Evolutionary conservation across 2,113 vertebrate species (phyloP).

Genomic region (Coturnix japonica): DNA sequence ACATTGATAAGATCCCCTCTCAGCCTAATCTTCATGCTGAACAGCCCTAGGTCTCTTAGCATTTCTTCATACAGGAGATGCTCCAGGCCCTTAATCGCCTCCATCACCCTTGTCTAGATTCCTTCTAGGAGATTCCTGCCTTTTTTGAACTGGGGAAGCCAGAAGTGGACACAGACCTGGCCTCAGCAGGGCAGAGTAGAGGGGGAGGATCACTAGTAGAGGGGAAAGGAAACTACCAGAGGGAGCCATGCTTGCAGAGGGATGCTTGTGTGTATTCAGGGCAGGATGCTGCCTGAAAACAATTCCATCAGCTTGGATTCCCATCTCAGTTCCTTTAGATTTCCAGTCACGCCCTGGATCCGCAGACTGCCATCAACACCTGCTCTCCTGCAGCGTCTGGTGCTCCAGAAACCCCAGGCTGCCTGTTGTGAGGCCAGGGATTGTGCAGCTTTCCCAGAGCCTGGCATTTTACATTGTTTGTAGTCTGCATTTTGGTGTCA

Average conservation of each 20-base stretch:
- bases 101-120: too few relatives aligned
- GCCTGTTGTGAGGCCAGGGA: fast-evolving
- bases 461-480: not conserved
- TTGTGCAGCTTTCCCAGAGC: not conserved
- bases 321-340: not conserved
- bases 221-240: not conserved
- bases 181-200: too few relatives aligned
- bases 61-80: too few relatives aligned
- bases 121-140: too few relatives aligned
- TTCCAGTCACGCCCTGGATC: not conserved
- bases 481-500: not conserved
- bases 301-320: not conserved
- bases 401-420: not conserved
- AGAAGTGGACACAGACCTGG: too few relatives aligned
- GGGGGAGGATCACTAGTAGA: too few relatives aligned
- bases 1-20: too few relatives aligned
- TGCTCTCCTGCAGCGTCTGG: not conserved
- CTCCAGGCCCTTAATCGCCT: too few relatives aligned
- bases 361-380: fast-evolving
- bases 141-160: too few relatives aligned
- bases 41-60: too few relatives aligned
- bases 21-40: too few relatives aligned
- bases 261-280: not conserved
- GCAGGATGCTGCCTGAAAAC: not conserved
- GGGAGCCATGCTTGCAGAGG: not conserved